A percentile compares a stretch with the other conserved stretches of the same genome.
Conservation (phyloP, 2,113 vertebrate genomes). For the Oryzias celebensis region DNA sequence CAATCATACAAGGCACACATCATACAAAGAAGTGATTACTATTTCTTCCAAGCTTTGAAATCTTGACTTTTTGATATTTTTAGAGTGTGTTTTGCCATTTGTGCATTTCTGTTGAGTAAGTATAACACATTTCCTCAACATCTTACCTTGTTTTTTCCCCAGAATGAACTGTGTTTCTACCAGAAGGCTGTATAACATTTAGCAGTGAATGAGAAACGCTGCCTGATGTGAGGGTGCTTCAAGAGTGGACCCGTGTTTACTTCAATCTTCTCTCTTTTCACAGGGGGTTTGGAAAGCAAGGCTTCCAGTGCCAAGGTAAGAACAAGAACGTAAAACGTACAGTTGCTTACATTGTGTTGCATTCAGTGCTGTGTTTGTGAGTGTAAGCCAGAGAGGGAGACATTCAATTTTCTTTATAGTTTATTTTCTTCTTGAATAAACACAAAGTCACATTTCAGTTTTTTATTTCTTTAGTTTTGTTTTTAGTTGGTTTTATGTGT, state of each 20-base stretch:
- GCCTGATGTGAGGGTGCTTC: constrained; percentile 4
- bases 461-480: too few relatives aligned
- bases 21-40: too few relatives aligned
- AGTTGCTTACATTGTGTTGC: not conserved
- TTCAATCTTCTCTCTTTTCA: constrained; percentile 38
- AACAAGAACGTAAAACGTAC: constrained; percentile 8
- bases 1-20: too few relatives aligned
- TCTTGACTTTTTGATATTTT: too few relatives aligned
- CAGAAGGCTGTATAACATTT: not conserved
- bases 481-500: too few relatives aligned
- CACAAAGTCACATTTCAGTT: too few relatives aligned
- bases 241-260: constrained; percentile 12
- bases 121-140: too few relatives aligned
- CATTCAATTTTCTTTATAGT: not conserved
- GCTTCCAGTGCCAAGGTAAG: constrained; percentile 86
- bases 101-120: too few relatives aligned
- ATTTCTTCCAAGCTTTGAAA: too few relatives aligned
- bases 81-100: too few relatives aligned
- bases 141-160: too few relatives aligned
- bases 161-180: not conserved
- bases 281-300: constrained; percentile 85
- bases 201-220: not conserved
- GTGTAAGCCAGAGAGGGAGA: not conserved
- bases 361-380: not conserved
- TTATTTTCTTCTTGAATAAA: not conserved